Evolutionary conservation across 2,797 vertebrate species (phyloP).

Genomic region (Brotogeris chrysoptera): DNA sequence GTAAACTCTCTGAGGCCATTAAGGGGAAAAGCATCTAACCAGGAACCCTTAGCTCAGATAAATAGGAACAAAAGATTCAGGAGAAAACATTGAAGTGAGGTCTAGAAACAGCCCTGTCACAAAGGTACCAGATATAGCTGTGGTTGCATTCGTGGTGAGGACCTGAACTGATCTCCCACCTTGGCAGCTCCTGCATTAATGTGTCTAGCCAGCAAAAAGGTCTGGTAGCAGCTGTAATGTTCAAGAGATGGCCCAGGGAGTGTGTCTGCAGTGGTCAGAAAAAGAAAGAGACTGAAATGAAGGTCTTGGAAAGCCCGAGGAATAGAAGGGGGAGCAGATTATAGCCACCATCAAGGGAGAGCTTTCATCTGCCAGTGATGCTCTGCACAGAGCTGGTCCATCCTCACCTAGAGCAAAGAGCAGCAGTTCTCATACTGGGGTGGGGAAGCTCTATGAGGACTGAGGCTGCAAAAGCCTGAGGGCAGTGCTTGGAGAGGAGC

Average conservation of each 20-base stretch:
- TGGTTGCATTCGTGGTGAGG: neutral
- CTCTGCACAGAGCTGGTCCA: neutral
- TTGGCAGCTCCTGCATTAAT: neutral
- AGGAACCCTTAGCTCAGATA: conserved; percentile 1
- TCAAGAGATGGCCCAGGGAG: neutral
- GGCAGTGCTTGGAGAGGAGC: neutral
- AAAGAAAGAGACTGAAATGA: rapidly evolving
- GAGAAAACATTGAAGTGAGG: neutral
- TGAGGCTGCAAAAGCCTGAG: neutral
- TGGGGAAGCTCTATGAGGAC: neutral
- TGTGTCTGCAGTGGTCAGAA: neutral
- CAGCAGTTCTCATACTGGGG: neutral
- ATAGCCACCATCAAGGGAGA: neutral
- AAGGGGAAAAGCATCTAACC: neutral
- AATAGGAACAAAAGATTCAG: conserved; percentile 2
- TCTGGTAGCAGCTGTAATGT: neutral
- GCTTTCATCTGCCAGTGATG: neutral
- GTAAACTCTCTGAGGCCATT: neutral
- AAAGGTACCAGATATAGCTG: neutral
- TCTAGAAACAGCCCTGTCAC: neutral
- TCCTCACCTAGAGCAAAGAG: neutral
- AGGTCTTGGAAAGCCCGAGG: neutral
- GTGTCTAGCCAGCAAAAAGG: neutral
- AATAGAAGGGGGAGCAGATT: neutral
- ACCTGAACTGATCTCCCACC: neutral